A percentile compares a stretch with the other conserved stretches of the same genome.
Conservation (phyloP, 1,140 invertebrate species). For the Marisa cornuarietis region DNA sequence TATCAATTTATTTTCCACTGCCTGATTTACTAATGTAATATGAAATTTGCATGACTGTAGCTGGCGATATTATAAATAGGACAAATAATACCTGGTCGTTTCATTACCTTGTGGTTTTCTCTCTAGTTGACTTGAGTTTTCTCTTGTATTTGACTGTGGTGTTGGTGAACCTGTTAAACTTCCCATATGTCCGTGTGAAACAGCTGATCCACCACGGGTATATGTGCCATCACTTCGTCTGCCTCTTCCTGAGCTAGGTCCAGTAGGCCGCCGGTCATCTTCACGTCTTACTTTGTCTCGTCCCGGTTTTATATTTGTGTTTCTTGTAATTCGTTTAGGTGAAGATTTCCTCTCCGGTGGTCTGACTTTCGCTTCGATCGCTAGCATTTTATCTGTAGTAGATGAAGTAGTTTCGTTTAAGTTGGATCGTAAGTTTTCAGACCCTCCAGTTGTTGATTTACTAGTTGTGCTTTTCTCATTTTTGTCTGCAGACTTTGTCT, state of each 20-base stretch:
- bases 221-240: conserved; percentile 12
- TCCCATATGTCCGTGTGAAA: conserved; percentile 3
- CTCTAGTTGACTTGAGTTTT: conserved; percentile 2
- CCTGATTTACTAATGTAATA: too few relatives aligned
- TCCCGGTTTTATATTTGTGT: not conserved
- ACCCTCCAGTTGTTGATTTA: conserved; percentile 15
- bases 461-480: conserved; percentile 17
- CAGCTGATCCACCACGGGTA: conserved; percentile 13
- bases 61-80: too few relatives aligned
- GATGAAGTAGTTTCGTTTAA: conserved; percentile 25
- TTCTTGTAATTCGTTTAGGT: conserved; percentile 7
- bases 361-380: conserved; percentile 18
- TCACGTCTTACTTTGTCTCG: conserved; percentile 17
- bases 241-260: conserved; percentile 1
- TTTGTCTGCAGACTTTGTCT: conserved; percentile 20
- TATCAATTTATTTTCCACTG: too few relatives aligned
- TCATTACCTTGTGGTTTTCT: conserved; percentile 10
- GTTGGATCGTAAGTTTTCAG: conserved; percentile 29
- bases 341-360: conserved; percentile 1
- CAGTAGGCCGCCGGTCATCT: conserved; percentile 11
- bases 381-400: conserved; percentile 11
- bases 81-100: too few relatives aligned
- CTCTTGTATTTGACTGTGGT: conserved; percentile 12
- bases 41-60: too few relatives aligned
- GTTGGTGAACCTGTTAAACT: conserved; percentile 11